phyloP scores from a whole-genome alignment of 2,113 vertebrate genomes.

The Nansenia antarctica region DNA sequence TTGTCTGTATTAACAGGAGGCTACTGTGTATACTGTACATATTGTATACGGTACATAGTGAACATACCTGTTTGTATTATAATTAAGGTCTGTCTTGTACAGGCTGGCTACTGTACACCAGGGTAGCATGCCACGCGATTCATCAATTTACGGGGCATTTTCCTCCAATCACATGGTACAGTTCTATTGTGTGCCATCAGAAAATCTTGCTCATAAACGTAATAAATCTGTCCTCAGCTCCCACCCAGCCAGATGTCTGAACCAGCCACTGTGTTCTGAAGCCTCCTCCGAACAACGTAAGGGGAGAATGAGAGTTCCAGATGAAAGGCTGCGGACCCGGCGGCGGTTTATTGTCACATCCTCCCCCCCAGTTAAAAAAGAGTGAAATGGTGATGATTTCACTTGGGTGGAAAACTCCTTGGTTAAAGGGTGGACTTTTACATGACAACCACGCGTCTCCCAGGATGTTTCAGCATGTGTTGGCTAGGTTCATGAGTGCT shows the following conservation, averaged over 20 bases:
- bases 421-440: neutral
- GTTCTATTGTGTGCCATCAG: constrained; percentile 53
- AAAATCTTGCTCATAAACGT: constrained; percentile 42
- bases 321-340: neutral
- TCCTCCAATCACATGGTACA: constrained; percentile 42
- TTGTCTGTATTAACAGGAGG: no score
- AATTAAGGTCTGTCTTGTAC: neutral
- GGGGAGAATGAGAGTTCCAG: neutral
- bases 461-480: neutral
- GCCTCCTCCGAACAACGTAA: no score
- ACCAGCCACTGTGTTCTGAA: constrained; percentile 7
- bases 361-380: neutral
- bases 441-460: neutral
- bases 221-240: constrained; percentile 49
- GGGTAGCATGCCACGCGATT: no score
- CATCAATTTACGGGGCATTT: neutral
- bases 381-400: neutral
- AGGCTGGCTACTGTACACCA: no score
- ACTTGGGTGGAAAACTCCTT: neutral
- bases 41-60: neutral
- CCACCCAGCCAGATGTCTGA: constrained; percentile 22
- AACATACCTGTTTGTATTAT: neutral
- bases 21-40: neutral
- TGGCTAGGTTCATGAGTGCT: neutral
- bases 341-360: neutral